A percentile compares a stretch with the other conserved stretches of the same genome.
Conservation (phyloP, 2,797 vertebrate genomes). For the Gallinago stenura region DNA sequence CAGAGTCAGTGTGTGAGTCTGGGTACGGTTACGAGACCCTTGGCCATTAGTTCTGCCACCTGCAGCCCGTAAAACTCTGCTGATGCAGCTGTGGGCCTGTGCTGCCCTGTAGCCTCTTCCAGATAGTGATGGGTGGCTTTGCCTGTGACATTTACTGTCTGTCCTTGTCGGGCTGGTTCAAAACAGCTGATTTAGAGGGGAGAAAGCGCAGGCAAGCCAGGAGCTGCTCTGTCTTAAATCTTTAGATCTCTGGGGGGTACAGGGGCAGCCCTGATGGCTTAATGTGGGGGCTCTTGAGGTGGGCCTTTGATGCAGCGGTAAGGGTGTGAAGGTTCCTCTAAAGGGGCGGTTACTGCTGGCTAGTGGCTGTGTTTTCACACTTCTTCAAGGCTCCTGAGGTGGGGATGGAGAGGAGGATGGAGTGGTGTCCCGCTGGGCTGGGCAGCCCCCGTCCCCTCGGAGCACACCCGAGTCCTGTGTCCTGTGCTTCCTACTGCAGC, state of each 20-base stretch:
- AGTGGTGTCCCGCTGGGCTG: neutral
- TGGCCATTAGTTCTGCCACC: neutral
- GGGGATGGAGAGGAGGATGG: neutral
- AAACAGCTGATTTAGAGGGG: neutral
- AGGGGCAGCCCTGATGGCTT: accelerated
- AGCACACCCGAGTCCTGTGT: neutral
- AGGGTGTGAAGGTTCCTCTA: neutral
- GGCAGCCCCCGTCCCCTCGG: neutral
- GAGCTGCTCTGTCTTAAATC: neutral
- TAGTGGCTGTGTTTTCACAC: neutral
- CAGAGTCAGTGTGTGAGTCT: neutral
- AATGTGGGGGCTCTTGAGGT: accelerated
- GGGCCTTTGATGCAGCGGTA: neutral
- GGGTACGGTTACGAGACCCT: neutral
- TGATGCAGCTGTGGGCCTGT: neutral
- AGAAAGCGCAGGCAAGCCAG: neutral
- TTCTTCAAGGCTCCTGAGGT: neutral
- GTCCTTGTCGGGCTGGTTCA: neutral
- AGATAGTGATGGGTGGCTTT: neutral
- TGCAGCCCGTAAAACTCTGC: neutral
- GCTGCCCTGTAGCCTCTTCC: neutral
- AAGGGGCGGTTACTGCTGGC: neutral
- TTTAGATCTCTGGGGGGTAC: neutral
- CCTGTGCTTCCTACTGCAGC: conserved; percentile 80
- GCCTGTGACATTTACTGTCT: neutral